Conservation (phyloP, 1,140 invertebrate species). For the Gryon sp. region DNA sequence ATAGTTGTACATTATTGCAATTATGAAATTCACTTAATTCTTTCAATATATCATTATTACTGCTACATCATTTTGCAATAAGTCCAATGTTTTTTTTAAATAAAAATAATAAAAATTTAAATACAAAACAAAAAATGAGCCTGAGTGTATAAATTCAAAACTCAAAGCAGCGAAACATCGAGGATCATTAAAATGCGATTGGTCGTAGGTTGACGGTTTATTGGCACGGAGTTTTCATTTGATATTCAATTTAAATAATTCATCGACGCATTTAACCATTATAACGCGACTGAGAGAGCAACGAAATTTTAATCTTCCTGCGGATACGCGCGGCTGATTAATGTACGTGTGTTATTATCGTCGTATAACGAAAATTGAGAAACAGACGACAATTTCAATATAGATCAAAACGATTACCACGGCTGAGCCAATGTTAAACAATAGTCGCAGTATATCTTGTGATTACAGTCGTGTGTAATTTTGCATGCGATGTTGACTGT, state of each 20-base stretch:
- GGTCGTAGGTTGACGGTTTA: constrained; percentile 6
- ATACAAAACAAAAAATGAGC: too few relatives aligned
- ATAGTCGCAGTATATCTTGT: constrained; percentile 57
- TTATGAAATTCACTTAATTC: too few relatives aligned
- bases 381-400: constrained; percentile 45
- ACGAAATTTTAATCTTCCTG: constrained; percentile 32
- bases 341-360: constrained; percentile 31
- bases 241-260: constrained; percentile 39
- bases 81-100: too few relatives aligned
- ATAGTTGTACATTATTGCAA: too few relatives aligned
- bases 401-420: constrained; percentile 53
- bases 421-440: constrained; percentile 52
- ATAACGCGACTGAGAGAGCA: constrained; percentile 9
- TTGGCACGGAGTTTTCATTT: neutral
- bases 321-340: constrained; percentile 19
- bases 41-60: too few relatives aligned
- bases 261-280: constrained; percentile 16
- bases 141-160: too few relatives aligned
- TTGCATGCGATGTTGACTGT: constrained; percentile 47
- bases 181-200: constrained; percentile 6
- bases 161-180: too few relatives aligned
- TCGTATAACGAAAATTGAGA: constrained; percentile 51
- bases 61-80: too few relatives aligned
- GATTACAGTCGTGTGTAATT: constrained; percentile 54
- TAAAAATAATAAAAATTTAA: too few relatives aligned